Percentiles rank a stretch among this genome's conserved stretches.
Evolutionary conservation across 2,113 vertebrate species (phyloP).

Genomic region (Pollachius pollachius): DNA sequence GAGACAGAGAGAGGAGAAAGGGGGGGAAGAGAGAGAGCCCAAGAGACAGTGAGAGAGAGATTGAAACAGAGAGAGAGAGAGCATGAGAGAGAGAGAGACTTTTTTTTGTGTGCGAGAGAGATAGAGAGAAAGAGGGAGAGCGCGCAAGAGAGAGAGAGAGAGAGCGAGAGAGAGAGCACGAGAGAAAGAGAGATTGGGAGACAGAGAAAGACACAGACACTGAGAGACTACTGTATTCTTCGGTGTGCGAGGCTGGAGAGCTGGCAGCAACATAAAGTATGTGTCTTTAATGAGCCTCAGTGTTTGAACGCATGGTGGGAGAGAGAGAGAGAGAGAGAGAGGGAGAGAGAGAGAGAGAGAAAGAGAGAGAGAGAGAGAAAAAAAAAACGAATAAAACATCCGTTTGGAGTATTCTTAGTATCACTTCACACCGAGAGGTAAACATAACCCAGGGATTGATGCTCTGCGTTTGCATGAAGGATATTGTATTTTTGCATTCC

Average conservation of each 20-base stretch:
- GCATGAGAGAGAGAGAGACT: no score
- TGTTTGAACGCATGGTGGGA: conserved; percentile 42
- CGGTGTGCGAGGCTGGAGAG: conserved; percentile 56
- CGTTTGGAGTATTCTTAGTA: conserved; percentile 42
- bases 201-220: no score
- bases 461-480: background rate
- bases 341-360: conserved; percentile 33
- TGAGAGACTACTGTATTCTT: conserved; percentile 39
- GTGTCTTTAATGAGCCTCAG: conserved; percentile 64
- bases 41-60: no score
- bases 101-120: no score
- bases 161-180: no score
- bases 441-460: conserved; percentile 1
- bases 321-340: no score
- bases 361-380: background rate
- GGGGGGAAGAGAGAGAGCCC: no score
- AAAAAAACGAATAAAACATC: background rate
- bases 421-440: conserved; percentile 25
- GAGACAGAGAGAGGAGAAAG: no score
- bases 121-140: no score
- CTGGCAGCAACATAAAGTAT: conserved; percentile 52
- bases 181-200: no score
- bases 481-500: conserved; percentile 24
- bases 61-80: no score
- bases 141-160: no score